Evolutionary conservation across 92 coral and sea anemone species (phyloP), one percentile per base, ranked within the genome.

Genomic region (Metridium senile): DNA sequence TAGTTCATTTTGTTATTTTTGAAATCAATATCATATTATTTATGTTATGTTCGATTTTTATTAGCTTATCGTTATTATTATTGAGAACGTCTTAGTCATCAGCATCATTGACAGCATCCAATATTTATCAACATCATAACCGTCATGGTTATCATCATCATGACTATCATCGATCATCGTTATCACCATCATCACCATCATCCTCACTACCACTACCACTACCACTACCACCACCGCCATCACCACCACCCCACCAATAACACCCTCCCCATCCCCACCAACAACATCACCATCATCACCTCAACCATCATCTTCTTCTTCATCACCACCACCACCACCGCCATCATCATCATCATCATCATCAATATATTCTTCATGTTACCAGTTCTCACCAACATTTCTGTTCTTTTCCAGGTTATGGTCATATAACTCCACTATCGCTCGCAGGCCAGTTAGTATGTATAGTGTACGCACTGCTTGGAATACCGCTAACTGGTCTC

Each of bases 401-500:
- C 13, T 39, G 49, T 13, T 39, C 31, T 72, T 58, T 62, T 54
- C 65, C 88, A 96, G 99, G 99, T 27, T 96, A 96, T 75, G 99
- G 99, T 21, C 99, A 96, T 71, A 71, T 96, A 29, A 97, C 94
- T 1, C 99, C 99, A 6, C 63, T 81, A 28, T 87, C 99, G 9
- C 17, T 73, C 2, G 74, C 68, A 79, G 99, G 99, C 1, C 82
- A 90, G 13, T 53, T 89, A 1, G 66, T 96, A 30, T 96, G 99
- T 63, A 96, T 96, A 21, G 39, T 90, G 7, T 96, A 96, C 59
- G 99, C 99, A 1, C 53, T 96, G 33, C 72, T 96, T 67, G 99
- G 99, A 0, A 96, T 96, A 9, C 99, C 99, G 22, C 26, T 96
- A 20, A 96, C 99, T 0, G 99, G 97, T 59, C 75, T 96, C 31